Conservation (phyloP, 2,888 invertebrate species). For the Parnassius apollo region DNA sequence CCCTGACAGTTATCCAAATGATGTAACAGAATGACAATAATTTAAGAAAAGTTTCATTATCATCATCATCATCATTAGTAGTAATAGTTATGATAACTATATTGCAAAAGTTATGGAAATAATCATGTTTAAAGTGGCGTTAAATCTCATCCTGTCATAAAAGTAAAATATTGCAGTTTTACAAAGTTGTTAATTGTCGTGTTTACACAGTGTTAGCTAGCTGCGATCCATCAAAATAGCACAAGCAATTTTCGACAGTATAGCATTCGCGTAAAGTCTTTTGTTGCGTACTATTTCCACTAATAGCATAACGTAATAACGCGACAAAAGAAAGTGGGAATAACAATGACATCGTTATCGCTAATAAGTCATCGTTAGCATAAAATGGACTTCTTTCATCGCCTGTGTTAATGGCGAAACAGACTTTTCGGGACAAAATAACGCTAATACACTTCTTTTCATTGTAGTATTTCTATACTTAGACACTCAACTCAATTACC, state of each 20-base stretch:
- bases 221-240: neutral
- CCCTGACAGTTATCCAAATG: no score
- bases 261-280: conserved; percentile 22
- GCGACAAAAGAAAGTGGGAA: conserved; percentile 46
- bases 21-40: no score
- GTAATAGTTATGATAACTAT: no score
- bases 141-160: conserved; percentile 16
- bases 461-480: no score
- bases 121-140: neutral
- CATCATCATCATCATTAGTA: no score
- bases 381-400: conserved; percentile 60
- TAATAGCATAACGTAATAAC: conserved; percentile 36
- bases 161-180: conserved; percentile 25
- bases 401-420: conserved; percentile 42
- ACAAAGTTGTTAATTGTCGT: conserved; percentile 22
- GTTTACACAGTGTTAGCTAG: conserved; percentile 20
- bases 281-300: conserved; percentile 28
- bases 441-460: neutral
- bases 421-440: conserved; percentile 35
- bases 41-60: no score
- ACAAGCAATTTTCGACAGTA: conserved; percentile 19
- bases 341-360: conserved; percentile 62
- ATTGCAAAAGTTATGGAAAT: no score
- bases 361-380: conserved; percentile 66
- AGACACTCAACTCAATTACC: no score